Conservation (phyloP, 2,888 invertebrate species). For the Agonopterix arenella region DNA sequence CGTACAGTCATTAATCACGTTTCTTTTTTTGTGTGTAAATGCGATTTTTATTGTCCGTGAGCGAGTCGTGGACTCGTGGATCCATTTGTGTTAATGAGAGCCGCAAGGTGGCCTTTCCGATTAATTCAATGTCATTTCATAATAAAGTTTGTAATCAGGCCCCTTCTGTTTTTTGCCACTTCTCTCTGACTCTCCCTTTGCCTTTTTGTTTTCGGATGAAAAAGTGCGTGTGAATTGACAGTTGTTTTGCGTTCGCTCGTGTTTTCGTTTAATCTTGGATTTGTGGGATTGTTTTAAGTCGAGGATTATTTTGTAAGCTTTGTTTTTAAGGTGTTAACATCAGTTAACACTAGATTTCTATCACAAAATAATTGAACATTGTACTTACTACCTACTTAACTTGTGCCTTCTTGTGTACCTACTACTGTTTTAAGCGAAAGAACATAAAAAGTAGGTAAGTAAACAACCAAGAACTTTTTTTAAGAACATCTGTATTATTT, state of each 20-base stretch:
- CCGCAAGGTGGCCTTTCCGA: constrained; percentile 58
- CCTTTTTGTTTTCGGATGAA: constrained; percentile 22
- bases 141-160: constrained; percentile 42
- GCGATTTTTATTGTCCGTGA: constrained; percentile 67
- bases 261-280: constrained; percentile 18
- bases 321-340: neutral
- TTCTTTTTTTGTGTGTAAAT: constrained; percentile 55
- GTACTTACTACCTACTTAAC: too few relatives aligned
- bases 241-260: constrained; percentile 23
- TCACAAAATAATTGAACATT: too few relatives aligned
- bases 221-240: constrained; percentile 40
- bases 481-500: too few relatives aligned
- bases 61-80: constrained; percentile 49
- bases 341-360: neutral
- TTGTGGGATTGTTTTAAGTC: constrained; percentile 15
- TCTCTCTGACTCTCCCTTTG: constrained; percentile 16
- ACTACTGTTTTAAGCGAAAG: too few relatives aligned
- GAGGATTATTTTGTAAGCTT: constrained; percentile 5
- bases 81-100: constrained; percentile 67
- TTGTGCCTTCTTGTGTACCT: too few relatives aligned
- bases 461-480: too few relatives aligned
- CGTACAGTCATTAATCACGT: constrained; percentile 58
- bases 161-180: constrained; percentile 30
- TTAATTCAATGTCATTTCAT: constrained; percentile 64
- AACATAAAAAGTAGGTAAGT: too few relatives aligned